A percentile compares a stretch with the other conserved stretches of the same genome.
These are phyloP conservation scores for Equus quagga DNA, from an alignment of 2,113 vertebrate genomes.

Conservation along the genomic window DNA sequence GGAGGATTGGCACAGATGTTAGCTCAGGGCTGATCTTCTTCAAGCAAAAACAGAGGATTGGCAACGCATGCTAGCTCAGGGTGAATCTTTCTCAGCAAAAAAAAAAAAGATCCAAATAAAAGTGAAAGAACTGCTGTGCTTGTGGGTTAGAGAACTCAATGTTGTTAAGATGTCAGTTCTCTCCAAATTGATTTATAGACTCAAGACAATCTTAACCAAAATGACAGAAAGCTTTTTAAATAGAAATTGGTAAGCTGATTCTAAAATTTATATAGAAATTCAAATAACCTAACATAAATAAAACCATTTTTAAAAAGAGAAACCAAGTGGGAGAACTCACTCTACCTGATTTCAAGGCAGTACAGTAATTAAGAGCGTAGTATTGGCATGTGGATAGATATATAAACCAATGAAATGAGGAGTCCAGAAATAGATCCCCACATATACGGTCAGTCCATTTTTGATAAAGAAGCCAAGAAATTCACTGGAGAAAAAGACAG, in stretches of 20 bases:
- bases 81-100: too few species aligned
- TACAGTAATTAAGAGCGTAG: not conserved
- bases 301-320: not conserved
- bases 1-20: too few species aligned
- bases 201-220: not conserved
- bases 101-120: not conserved
- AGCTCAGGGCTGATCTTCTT: too few species aligned
- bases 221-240: not conserved
- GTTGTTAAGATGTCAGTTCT: not conserved
- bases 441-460: not conserved
- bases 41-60: too few species aligned
- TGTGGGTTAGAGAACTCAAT: not conserved
- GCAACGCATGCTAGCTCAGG: too few species aligned
- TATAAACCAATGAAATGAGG: not conserved
- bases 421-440: not conserved
- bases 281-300: not conserved
- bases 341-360: not conserved
- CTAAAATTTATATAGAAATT: not conserved
- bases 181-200: conserved; percentile 15
- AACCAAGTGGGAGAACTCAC: not conserved
- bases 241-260: not conserved
- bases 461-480: not conserved
- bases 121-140: not conserved
- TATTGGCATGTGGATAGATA: not conserved
- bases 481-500: not conserved